Evolutionary conservation across 2,113 vertebrate species (phyloP).

Genomic region (Collichthys lucidus): DNA sequence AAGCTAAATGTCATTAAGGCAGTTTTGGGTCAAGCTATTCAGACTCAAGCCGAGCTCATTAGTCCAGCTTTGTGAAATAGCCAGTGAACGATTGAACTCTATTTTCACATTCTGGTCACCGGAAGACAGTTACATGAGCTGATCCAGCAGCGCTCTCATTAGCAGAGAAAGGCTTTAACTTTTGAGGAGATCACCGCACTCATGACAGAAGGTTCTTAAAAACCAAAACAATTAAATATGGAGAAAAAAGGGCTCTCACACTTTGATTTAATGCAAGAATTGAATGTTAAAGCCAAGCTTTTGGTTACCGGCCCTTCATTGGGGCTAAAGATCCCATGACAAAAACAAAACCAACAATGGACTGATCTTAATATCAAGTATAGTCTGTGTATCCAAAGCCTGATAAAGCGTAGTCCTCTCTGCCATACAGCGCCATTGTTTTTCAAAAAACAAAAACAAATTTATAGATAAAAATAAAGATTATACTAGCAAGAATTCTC

Average conservation of each 20-base stretch:
- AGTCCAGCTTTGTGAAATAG: not conserved
- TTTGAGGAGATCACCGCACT: not conserved
- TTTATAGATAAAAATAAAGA: not conserved
- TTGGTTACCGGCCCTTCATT: not conserved
- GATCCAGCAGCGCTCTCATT: not conserved
- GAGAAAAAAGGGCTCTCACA: not conserved
- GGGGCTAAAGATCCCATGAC: too few relatives aligned
- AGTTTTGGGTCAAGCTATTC: not conserved
- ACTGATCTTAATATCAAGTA: too few relatives aligned
- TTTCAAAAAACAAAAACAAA: not conserved
- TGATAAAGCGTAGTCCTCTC: not conserved
- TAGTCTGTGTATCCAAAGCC: too few relatives aligned
- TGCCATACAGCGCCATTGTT: not conserved
- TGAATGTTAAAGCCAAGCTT: not conserved
- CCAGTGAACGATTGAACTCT: not conserved
- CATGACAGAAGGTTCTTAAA: not conserved
- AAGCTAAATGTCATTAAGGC: constrained; percentile 6
- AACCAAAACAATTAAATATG: not conserved
- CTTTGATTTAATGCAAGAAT: not conserved
- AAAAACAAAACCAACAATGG: too few relatives aligned
- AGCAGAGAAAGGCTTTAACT: not conserved
- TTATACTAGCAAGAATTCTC: not conserved
- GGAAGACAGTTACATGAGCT: not conserved
- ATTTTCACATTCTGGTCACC: not conserved
- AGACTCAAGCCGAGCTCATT: not conserved